phyloP scores from a whole-genome alignment of 2,888 invertebrate genomes.

The Morpho helenor region DNA sequence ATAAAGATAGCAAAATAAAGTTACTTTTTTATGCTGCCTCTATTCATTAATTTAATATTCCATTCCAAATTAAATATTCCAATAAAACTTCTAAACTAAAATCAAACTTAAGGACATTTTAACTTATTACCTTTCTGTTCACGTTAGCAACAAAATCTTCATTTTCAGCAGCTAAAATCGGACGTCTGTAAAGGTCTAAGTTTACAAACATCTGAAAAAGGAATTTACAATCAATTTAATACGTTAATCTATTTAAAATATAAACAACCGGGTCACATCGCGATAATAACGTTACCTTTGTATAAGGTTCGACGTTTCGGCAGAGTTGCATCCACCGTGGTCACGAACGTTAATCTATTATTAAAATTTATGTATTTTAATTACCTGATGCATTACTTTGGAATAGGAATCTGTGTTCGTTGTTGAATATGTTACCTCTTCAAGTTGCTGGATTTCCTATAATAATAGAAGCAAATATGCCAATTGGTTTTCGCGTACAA shows the following conservation, averaged over 20 bases:
- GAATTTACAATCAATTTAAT: background rate
- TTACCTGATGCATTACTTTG: slow-evolving; percentile 67
- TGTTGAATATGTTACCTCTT: slow-evolving; percentile 41
- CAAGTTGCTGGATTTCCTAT: slow-evolving; percentile 62
- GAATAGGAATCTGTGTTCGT: slow-evolving; percentile 52
- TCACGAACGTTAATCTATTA: too few relatives aligned
- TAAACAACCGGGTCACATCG: too few relatives aligned
- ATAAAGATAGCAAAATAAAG: background rate
- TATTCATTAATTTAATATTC: too few relatives aligned
- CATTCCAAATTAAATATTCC: background rate
- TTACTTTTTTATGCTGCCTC: background rate
- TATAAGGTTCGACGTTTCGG: too few relatives aligned
- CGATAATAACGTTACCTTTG: too few relatives aligned
- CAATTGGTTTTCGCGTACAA: too few relatives aligned
- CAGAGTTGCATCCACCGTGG: too few relatives aligned
- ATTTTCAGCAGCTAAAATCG: slow-evolving; percentile 72
- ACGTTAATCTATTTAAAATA: too few relatives aligned
- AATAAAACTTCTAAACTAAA: background rate
- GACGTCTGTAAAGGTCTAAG: slow-evolving; percentile 66
- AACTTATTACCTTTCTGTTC: slow-evolving; percentile 68
- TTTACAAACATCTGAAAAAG: slow-evolving; percentile 63
- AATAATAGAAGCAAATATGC: slow-evolving; percentile 12
- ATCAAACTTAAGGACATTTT: background rate
- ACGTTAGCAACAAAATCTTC: slow-evolving; percentile 79
- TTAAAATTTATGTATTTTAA: too few relatives aligned